These are phyloP conservation scores for Ispidina lecontei DNA, from an alignment of 2,797 vertebrate genomes.

Conservation along the genomic window DNA sequence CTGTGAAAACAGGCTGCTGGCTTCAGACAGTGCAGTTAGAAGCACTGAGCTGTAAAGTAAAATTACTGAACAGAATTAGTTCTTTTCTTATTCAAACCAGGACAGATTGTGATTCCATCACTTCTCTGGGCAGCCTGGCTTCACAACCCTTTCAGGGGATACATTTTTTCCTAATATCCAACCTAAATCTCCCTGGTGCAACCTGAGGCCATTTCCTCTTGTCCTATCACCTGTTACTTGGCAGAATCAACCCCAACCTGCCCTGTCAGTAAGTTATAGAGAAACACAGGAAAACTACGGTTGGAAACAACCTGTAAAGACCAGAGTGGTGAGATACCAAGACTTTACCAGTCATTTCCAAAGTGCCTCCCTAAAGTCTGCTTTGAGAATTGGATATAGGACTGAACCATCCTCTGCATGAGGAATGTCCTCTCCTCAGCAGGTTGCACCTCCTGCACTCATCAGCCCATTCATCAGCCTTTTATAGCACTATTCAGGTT, in stretches of 20 bases:
- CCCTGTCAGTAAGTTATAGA: too few species aligned
- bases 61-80: too few species aligned
- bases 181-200: not conserved
- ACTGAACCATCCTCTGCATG: not conserved
- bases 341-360: not conserved
- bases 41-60: too few species aligned
- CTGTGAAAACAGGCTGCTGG: too few species aligned
- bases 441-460: rapidly evolving
- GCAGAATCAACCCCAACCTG: not conserved
- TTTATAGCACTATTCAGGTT: not conserved
- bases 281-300: too few species aligned
- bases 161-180: not conserved
- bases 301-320: too few species aligned
- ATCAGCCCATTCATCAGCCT: not conserved
- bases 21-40: too few species aligned
- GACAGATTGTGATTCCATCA: not conserved
- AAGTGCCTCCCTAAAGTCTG: not conserved
- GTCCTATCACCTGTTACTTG: not conserved
- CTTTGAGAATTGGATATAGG: not conserved
- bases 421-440: rapidly evolving
- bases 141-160: not conserved
- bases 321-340: not conserved
- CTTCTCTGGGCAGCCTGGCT: not conserved
- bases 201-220: not conserved
- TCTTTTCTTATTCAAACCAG: too few species aligned